phyloP scores from a whole-genome alignment of 1,140 invertebrate species.

The Propsilocerus akamusi region DNA sequence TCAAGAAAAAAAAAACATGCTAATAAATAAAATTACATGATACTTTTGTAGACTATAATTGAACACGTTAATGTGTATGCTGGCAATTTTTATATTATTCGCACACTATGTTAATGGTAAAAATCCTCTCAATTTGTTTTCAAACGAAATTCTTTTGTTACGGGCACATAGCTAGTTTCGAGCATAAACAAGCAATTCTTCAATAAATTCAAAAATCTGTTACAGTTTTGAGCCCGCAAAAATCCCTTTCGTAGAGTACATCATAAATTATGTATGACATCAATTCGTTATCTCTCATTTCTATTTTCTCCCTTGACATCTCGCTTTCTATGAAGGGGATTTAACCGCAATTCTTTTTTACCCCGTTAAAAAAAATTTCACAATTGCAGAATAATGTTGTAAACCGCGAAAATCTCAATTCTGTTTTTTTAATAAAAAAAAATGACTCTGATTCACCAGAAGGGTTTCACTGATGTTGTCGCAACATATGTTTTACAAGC shows the following conservation, averaged over 20 bases:
- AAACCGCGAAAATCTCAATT: constrained; percentile 3
- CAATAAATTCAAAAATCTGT: constrained; percentile 3
- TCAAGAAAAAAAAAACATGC: neutral
- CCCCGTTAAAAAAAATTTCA: neutral
- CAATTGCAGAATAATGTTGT: constrained; percentile 1
- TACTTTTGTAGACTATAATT: no score
- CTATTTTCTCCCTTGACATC: neutral
- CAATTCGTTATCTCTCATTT: neutral
- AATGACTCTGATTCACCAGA: neutral
- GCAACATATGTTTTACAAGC: constrained; percentile 1
- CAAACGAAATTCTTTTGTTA: no score
- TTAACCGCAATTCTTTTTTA: neutral
- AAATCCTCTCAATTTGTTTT: no score
- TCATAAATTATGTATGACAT: constrained; percentile 4
- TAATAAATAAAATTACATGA: constrained; percentile 3
- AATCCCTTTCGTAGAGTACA: neutral
- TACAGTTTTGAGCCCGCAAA: neutral
- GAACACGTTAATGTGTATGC: no score
- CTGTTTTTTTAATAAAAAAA: constrained; percentile 1
- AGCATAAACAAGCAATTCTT: neutral
- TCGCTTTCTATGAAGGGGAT: neutral
- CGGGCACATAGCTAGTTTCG: no score
- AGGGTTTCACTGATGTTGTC: neutral
- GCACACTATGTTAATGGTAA: no score
- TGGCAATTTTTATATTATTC: no score